A percentile compares a stretch with the other conserved stretches of the same genome.
phyloP scores from a whole-genome alignment of 37 sponge, comb jelly and placozoan species.

The Spongilla lacustris region DNA sequence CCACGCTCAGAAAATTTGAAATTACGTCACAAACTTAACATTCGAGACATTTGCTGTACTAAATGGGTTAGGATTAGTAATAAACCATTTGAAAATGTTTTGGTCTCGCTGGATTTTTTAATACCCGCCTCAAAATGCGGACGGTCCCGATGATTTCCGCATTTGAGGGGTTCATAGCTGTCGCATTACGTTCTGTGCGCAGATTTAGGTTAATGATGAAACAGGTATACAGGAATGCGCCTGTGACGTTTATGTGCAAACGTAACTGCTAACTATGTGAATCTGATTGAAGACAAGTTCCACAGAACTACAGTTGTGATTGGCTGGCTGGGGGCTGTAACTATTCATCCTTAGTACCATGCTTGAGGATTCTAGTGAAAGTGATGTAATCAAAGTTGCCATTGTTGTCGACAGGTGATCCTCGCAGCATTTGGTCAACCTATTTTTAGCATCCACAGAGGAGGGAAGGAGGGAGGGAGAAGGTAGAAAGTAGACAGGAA shows the following conservation, averaged over 20 bases:
- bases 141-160: too few species aligned
- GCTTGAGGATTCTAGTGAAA: constrained; percentile 96
- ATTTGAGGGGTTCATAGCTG: too few species aligned
- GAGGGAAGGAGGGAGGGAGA: too few species aligned
- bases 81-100: too few species aligned
- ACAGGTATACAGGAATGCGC: too few species aligned
- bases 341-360: constrained; percentile 96
- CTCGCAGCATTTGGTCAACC: constrained; percentile 96
- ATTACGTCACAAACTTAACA: background rate
- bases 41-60: too few species aligned
- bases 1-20: background rate
- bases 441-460: constrained; percentile 41
- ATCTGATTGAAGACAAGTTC: background rate
- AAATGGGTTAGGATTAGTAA: too few species aligned
- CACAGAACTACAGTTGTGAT: background rate
- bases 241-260: background rate
- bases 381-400: constrained; percentile 97
- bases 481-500: too few species aligned
- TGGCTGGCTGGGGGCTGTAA: background rate
- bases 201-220: too few species aligned
- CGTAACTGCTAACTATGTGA: background rate
- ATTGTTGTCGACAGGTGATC: constrained; percentile 87
- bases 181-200: too few species aligned
- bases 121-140: too few species aligned
- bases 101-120: too few species aligned